Conservation (phyloP, 2,888 invertebrate genomes). For the Nomada lathburiana region DNA sequence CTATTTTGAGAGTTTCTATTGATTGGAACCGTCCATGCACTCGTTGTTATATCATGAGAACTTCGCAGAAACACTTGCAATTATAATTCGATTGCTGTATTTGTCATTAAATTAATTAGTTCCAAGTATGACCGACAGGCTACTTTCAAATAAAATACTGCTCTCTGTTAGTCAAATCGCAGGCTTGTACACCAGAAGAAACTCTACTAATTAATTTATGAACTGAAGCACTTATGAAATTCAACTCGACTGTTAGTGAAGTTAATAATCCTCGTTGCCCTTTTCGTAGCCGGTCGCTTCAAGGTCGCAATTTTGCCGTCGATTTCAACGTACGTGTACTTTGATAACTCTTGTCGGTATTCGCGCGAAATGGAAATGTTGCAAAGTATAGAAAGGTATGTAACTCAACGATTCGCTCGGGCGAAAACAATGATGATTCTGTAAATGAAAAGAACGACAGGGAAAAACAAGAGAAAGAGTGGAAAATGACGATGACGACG, state of each 20-base stretch:
- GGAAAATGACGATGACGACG: not conserved
- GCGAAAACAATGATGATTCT: not conserved
- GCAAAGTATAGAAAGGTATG: slow-evolving; percentile 1
- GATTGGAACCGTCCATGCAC: slow-evolving; percentile 1
- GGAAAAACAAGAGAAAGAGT: not conserved
- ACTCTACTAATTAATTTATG: slow-evolving; percentile 1
- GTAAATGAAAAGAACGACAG: not conserved
- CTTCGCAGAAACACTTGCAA: not conserved
- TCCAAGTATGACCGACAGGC: not conserved
- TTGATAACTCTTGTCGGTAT: not conserved
- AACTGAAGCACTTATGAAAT: slow-evolving; percentile 36
- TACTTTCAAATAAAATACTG: slow-evolving; percentile 3
- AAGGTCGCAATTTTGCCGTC: slow-evolving; percentile 6
- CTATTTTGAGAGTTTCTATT: not conserved
- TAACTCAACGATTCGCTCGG: not conserved
- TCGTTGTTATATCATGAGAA: slow-evolving; percentile 1
- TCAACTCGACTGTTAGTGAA: slow-evolving; percentile 15
- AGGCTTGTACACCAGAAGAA: not conserved
- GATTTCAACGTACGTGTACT: not conserved
- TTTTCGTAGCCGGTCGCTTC: slow-evolving; percentile 8
- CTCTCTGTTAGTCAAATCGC: not conserved
- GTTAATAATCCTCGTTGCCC: slow-evolving; percentile 8
- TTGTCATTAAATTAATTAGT: not conserved
- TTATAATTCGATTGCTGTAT: not conserved
- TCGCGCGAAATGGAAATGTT: not conserved